These are phyloP conservation scores for Huso huso DNA, from an alignment of 2,797 vertebrate species.

Conservation along the genomic window DNA sequence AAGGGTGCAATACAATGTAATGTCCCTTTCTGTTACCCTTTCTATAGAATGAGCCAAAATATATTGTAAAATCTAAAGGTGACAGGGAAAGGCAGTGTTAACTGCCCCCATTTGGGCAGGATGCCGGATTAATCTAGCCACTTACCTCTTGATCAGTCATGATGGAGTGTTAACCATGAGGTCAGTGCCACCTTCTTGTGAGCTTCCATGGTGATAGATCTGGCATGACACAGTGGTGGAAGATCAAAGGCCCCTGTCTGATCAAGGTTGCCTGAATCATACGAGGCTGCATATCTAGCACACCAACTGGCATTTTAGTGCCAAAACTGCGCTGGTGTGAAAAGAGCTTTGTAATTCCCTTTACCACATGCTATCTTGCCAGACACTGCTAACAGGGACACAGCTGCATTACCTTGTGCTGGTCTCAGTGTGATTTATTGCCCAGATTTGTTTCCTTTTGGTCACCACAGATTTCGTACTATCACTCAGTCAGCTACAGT, in stretches of 20 bases:
- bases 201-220: background rate
- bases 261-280: background rate
- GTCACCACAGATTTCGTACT: too few species aligned
- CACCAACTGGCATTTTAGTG: background rate
- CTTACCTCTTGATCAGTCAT: background rate
- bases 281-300: background rate
- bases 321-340: background rate
- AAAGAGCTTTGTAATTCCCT: background rate
- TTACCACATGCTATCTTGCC: background rate
- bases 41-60: too few species aligned
- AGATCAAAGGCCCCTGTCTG: conserved; percentile 13
- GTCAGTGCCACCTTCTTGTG: background rate
- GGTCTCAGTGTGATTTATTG: too few species aligned
- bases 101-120: conserved; percentile 19
- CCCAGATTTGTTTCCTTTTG: too few species aligned
- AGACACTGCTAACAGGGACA: too few species aligned
- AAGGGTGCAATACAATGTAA: too few species aligned
- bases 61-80: background rate
- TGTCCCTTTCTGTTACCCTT: too few species aligned
- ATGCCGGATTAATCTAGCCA: conserved; percentile 9
- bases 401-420: too few species aligned
- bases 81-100: conserved; percentile 7
- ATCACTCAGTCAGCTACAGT: too few species aligned
- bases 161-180: conserved; percentile 6
- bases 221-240: background rate